Conservation (phyloP, 1,140 invertebrate genomes). For the Augochlora pura region DNA sequence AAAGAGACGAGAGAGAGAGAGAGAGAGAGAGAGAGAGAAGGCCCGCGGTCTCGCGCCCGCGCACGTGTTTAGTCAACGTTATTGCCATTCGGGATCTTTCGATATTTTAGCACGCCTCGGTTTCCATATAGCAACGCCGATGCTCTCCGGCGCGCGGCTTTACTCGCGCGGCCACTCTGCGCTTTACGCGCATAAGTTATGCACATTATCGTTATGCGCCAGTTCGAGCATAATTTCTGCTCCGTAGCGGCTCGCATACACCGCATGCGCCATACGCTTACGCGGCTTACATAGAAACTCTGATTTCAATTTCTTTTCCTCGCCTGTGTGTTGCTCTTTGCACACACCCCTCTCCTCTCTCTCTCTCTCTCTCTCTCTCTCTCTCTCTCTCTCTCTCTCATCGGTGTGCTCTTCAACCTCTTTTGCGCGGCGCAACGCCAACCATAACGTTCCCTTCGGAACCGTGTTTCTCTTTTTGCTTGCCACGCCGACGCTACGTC, state of each 20-base stretch:
- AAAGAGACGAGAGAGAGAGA: slow-evolving; percentile 24
- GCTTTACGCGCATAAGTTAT: slow-evolving; percentile 52
- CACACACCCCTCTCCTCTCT: background rate
- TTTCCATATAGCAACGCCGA: slow-evolving; percentile 43
- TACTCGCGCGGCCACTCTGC: slow-evolving; percentile 20
- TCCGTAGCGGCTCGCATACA: slow-evolving; percentile 44
- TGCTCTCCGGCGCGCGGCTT: slow-evolving; percentile 36
- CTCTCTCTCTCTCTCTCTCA: too few relatives aligned
- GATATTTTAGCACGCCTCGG: slow-evolving; percentile 36
- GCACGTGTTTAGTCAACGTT: slow-evolving; percentile 50
- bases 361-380: too few relatives aligned
- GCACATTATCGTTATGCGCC: slow-evolving; percentile 60
- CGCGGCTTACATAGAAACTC: slow-evolving; percentile 36
- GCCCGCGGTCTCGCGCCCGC: slow-evolving; percentile 29
- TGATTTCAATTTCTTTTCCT: slow-evolving; percentile 33
- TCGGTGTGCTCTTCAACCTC: too few relatives aligned
- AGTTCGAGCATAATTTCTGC: slow-evolving; percentile 50
- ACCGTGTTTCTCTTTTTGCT: background rate
- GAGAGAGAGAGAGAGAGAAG: slow-evolving; percentile 15
- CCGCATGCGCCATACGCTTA: slow-evolving; percentile 13
- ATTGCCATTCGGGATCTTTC: slow-evolving; percentile 47
- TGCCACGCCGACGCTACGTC: background rate
- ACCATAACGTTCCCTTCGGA: background rate
- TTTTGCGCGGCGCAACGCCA: background rate
- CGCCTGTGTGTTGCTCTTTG: background rate